Percentiles rank a stretch among this genome's conserved stretches.
Evolutionary conservation across 2,797 vertebrate species (phyloP).

Genomic region (Gastrophryne carolinensis): DNA sequence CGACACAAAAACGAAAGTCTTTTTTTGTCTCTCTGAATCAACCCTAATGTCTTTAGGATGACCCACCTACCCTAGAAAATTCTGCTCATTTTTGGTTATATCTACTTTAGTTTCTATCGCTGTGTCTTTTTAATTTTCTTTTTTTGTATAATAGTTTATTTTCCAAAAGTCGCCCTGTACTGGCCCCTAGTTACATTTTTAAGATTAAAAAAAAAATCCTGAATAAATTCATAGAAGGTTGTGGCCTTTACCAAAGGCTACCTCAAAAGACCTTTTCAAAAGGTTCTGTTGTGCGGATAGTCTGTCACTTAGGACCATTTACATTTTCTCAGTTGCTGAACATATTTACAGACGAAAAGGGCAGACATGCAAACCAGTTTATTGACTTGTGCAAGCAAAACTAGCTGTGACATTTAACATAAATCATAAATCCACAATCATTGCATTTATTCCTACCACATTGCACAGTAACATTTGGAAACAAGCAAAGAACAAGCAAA

Average conservation of each 20-base stretch:
- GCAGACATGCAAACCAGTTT: constrained; percentile 33
- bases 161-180: neutral
- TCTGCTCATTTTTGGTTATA: neutral
- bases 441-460: neutral
- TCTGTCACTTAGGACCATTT: constrained; percentile 37
- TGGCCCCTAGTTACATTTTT: neutral
- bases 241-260: constrained; percentile 32
- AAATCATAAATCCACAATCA: neutral
- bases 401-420: constrained; percentile 22
- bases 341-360: constrained; percentile 45
- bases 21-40: too few species aligned
- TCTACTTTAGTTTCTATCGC: neutral
- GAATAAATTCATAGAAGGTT: constrained; percentile 25
- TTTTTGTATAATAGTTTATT: neutral
- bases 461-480: neutral
- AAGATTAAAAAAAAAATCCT: constrained; percentile 9
- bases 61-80: neutral
- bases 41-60: too few species aligned
- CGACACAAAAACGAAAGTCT: too few species aligned
- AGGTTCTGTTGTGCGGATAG: constrained; percentile 8
- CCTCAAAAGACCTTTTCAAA: constrained; percentile 34
- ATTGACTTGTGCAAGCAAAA: constrained; percentile 41
- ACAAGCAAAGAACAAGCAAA: neutral
- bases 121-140: neutral
- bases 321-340: constrained; percentile 29